Conservation (phyloP, 2,797 vertebrate genomes). For the Clarias laeviceps region DNA sequence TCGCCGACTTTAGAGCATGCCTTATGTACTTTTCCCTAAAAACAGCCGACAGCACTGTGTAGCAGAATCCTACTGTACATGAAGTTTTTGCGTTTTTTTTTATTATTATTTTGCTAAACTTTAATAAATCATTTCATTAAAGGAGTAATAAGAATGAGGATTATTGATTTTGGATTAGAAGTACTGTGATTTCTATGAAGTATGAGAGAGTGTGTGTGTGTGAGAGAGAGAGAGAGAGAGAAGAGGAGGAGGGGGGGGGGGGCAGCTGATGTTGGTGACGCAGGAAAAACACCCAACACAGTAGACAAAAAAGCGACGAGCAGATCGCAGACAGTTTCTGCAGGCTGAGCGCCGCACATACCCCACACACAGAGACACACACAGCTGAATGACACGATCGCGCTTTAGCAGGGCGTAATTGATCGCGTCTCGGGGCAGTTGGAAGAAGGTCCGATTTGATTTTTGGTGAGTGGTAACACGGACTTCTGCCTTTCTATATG, state of each 20-base stretch:
- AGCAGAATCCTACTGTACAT: background rate
- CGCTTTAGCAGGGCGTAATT: slow-evolving; percentile 35
- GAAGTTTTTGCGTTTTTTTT: background rate
- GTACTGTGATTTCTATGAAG: background rate
- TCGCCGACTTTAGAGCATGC: background rate
- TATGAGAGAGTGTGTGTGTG: background rate
- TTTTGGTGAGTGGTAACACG: slow-evolving; percentile 78
- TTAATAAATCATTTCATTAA: background rate
- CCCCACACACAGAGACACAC: slow-evolving; percentile 1
- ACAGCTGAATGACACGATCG: slow-evolving; percentile 61
- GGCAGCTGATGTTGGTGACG: slow-evolving; percentile 84
- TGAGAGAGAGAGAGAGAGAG: background rate
- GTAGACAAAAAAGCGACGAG: slow-evolving; percentile 71
- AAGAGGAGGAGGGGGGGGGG: slow-evolving; percentile 70
- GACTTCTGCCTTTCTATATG: slow-evolving; percentile 59
- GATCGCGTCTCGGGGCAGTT: slow-evolving; percentile 50
- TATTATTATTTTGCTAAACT: background rate
- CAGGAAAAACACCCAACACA: slow-evolving; percentile 91
- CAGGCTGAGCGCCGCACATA: slow-evolving; percentile 28
- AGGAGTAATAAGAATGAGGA: background rate
- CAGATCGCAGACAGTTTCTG: slow-evolving; percentile 43
- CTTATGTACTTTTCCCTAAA: background rate
- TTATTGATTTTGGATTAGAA: background rate
- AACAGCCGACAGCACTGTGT: background rate
- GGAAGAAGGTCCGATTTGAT: slow-evolving; percentile 80